Conservation (phyloP, 1,140 invertebrate species). For the Cyphomyrmex costatus region DNA sequence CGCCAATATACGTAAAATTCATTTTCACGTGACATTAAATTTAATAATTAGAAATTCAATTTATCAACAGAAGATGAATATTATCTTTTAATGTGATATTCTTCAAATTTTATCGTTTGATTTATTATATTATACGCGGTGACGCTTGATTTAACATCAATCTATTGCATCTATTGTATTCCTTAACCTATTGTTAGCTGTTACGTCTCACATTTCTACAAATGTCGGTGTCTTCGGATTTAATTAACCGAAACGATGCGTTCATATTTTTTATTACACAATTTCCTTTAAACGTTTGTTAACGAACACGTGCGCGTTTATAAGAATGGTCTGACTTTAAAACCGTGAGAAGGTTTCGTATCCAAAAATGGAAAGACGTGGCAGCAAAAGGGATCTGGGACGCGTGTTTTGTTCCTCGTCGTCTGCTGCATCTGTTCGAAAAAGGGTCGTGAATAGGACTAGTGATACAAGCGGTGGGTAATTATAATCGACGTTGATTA, state of each 20-base stretch:
- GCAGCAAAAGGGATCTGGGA: slow-evolving; percentile 20
- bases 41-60: not conserved
- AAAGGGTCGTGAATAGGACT: slow-evolving; percentile 22
- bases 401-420: slow-evolving; percentile 23
- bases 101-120: not conserved
- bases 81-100: not conserved
- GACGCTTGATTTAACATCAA: not conserved
- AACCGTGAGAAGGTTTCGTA: slow-evolving; percentile 47
- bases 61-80: not conserved
- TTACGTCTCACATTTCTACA: not conserved
- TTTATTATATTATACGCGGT: not conserved
- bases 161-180: not conserved
- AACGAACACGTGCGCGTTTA: slow-evolving; percentile 35
- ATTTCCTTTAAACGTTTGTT: slow-evolving; percentile 37
- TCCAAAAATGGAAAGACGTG: slow-evolving; percentile 39
- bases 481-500: slow-evolving; percentile 81
- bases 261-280: slow-evolving; percentile 38
- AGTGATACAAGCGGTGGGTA: slow-evolving; percentile 73
- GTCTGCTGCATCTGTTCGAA: slow-evolving; percentile 27
- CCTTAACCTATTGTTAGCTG: not conserved
- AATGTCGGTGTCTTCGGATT: not conserved
- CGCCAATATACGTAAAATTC: slow-evolving; percentile 20
- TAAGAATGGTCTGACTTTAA: slow-evolving; percentile 31
- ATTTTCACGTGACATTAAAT: not conserved
- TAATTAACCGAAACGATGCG: not conserved